Evolutionary conservation across 2,797 vertebrate species (phyloP).

Genomic region (Melanotaenia trifasciata): DNA sequence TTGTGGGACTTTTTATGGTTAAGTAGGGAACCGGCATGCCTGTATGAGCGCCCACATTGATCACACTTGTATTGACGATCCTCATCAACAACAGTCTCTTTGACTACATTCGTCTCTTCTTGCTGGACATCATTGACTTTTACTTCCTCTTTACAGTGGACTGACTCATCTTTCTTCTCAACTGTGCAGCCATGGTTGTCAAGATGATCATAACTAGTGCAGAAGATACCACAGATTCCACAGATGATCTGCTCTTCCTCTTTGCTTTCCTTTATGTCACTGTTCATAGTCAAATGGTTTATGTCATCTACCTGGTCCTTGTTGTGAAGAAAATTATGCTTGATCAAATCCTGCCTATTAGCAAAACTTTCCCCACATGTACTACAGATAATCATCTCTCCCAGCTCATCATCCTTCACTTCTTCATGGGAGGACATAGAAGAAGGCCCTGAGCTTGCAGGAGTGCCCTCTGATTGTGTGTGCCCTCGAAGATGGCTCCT

Average conservation of each 20-base stretch:
- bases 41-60: slow-evolving; percentile 90
- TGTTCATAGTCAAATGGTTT: slow-evolving; percentile 19
- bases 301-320: slow-evolving; percentile 35
- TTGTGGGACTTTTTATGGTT: slow-evolving; percentile 95
- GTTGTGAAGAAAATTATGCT: slow-evolving; percentile 82
- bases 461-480: slow-evolving; percentile 78
- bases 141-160: slow-evolving; percentile 49
- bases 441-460: slow-evolving; percentile 75
- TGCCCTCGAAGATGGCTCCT: slow-evolving; percentile 89
- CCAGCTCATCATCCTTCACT: slow-evolving; percentile 74
- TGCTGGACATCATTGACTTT: slow-evolving; percentile 21
- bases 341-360: slow-evolving; percentile 83
- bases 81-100: slow-evolving; percentile 34
- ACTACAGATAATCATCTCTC: slow-evolving; percentile 88
- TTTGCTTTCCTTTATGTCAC: slow-evolving; percentile 42
- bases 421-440: slow-evolving; percentile 77
- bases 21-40: slow-evolving; percentile 90
- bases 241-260: slow-evolving; percentile 81
- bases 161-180: slow-evolving; percentile 46
- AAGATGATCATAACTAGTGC: slow-evolving; percentile 77
- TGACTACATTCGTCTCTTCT: slow-evolving; percentile 35
- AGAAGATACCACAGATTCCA: slow-evolving; percentile 82
- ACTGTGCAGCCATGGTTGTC: slow-evolving; percentile 75
- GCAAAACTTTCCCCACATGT: slow-evolving; percentile 91
- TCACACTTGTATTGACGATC: slow-evolving; percentile 87